Percentiles rank a stretch among this genome's conserved stretches.
Evolutionary conservation across 1,140 invertebrate species (phyloP).

Genomic region (Heliothis virescens): DNA sequence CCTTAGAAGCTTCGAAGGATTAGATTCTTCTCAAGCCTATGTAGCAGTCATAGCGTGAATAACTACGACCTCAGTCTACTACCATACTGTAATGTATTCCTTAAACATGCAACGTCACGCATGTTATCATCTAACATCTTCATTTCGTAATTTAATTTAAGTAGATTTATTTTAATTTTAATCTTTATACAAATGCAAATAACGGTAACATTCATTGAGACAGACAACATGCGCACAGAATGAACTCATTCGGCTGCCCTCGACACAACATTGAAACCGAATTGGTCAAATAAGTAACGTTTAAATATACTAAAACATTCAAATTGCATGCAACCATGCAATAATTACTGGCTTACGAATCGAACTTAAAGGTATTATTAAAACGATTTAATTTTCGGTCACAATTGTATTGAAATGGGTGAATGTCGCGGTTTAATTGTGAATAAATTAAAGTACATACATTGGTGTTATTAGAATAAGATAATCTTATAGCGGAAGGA

Average conservation of each 20-base stretch:
- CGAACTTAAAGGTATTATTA: constrained; percentile 20
- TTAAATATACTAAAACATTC: constrained; percentile 41
- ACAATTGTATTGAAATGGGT: constrained; percentile 29
- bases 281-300: constrained; percentile 33
- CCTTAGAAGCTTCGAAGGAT: too few relatives aligned
- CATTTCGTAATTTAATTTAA: not conserved
- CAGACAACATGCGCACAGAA: constrained; percentile 7
- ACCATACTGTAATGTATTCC: too few relatives aligned
- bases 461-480: constrained; percentile 46
- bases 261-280: constrained; percentile 24
- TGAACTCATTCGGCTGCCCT: constrained; percentile 10
- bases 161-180: not conserved
- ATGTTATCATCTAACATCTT: not conserved
- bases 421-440: constrained; percentile 24
- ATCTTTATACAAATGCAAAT: not conserved
- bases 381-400: not conserved
- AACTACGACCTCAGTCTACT: too few relatives aligned
- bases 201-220: not conserved
- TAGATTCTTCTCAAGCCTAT: too few relatives aligned
- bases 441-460: constrained; percentile 5
- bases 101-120: not conserved
- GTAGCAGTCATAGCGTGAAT: too few relatives aligned
- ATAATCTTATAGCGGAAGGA: constrained; percentile 70
- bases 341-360: constrained; percentile 9
- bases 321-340: constrained; percentile 29